Conservation (phyloP, 2,113 vertebrate species). For the Daubentonia madagascariensis region DNA sequence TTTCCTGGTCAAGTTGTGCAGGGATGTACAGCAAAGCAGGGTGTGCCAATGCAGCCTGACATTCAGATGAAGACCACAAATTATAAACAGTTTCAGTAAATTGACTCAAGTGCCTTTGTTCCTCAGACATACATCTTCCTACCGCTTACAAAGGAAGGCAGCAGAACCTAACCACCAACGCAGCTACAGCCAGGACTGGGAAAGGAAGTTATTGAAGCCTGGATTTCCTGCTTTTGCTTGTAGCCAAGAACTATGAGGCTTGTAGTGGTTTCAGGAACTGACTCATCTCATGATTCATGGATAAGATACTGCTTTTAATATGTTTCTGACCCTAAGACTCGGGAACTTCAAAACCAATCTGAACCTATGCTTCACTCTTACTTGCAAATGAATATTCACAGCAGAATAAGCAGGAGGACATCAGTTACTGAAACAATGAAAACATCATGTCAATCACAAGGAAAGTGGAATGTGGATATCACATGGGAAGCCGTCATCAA, state of each 20-base stretch:
- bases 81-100: constrained; percentile 93
- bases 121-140: constrained; percentile 88
- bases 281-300: constrained; percentile 96
- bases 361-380: constrained; percentile 69
- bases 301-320: constrained; percentile 91
- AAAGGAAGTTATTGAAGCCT: constrained; percentile 98
- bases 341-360: constrained; percentile 80
- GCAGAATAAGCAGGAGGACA: constrained; percentile 41
- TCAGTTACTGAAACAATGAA: background rate
- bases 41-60: constrained; percentile 83
- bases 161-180: constrained; percentile 86
- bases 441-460: background rate
- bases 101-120: constrained; percentile 91
- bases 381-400: constrained; percentile 57
- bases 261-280: constrained; percentile 97
- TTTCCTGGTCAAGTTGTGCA: background rate
- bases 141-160: constrained; percentile 87
- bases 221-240: constrained; percentile 96
- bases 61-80: constrained; percentile 92
- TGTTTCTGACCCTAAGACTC: constrained; percentile 86
- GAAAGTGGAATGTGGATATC: background rate
- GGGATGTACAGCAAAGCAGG: constrained; percentile 18
- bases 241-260: constrained; percentile 93
- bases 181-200: constrained; percentile 87
- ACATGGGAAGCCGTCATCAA: constrained; percentile 51